Evolutionary conservation across 2,797 vertebrate genomes (phyloP).

Genomic region (Danio aesculapii): DNA sequence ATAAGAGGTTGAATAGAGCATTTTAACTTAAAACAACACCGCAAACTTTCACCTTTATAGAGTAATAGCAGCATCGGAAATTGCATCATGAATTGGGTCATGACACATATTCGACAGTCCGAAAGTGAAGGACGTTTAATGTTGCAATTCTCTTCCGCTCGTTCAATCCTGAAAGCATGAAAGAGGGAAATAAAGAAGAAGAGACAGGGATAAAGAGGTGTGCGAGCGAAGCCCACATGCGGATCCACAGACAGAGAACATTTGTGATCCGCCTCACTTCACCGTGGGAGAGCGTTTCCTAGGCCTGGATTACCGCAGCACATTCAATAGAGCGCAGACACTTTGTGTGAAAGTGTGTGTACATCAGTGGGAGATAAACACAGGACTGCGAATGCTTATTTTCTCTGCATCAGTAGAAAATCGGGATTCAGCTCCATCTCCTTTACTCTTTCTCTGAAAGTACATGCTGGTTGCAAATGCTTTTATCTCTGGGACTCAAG

Average conservation of each 20-base stretch:
- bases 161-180: constrained; percentile 3
- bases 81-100: constrained; percentile 12
- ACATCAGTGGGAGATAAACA: constrained; percentile 34
- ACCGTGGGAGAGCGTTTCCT: constrained; percentile 65
- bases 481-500: not conserved
- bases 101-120: constrained; percentile 6
- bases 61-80: not conserved
- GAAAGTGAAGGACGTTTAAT: constrained; percentile 24
- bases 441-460: constrained; percentile 7
- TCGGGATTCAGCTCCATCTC: not conserved
- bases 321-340: constrained; percentile 58
- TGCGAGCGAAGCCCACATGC: constrained; percentile 60
- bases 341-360: constrained; percentile 45
- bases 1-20: not conserved
- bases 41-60: not conserved
- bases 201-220: constrained; percentile 31
- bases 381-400: constrained; percentile 9
- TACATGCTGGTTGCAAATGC: not conserved
- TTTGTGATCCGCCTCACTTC: constrained; percentile 63
- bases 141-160: constrained; percentile 2
- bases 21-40: not conserved
- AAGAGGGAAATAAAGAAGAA: constrained; percentile 39
- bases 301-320: constrained; percentile 65
- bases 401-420: constrained; percentile 25
- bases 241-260: constrained; percentile 65